Evolutionary conservation across 2,888 invertebrate species (phyloP).

Genomic region (Deroplatys truncata): DNA sequence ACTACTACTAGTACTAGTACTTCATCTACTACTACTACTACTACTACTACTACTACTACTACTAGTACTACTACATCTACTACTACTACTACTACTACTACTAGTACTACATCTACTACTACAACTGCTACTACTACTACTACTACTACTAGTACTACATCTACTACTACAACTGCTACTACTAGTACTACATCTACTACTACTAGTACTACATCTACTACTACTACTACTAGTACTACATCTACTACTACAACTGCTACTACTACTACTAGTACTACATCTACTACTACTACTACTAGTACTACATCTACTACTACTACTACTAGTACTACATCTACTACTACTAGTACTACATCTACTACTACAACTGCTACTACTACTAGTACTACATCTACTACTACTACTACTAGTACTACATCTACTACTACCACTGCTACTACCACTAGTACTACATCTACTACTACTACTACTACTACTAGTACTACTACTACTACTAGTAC

Average conservation of each 20-base stretch:
- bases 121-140: too few relatives aligned
- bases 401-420: neutral
- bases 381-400: neutral
- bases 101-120: too few relatives aligned
- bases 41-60: slow-evolving; percentile 7
- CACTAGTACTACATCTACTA: slow-evolving; percentile 1
- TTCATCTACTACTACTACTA: neutral
- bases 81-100: too few relatives aligned
- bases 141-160: neutral
- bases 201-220: neutral
- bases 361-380: neutral
- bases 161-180: neutral
- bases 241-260: slow-evolving; percentile 5
- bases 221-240: neutral
- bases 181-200: neutral
- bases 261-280: neutral
- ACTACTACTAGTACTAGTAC: neutral
- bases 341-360: neutral
- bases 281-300: slow-evolving; percentile 3
- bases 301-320: neutral
- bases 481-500: neutral
- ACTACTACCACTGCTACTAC: slow-evolving; percentile 3
- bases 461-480: neutral
- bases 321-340: neutral
- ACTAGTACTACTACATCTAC: neutral